phyloP scores from a whole-genome alignment of 2,888 invertebrate species.

The Yponomeuta plumbellus region DNA sequence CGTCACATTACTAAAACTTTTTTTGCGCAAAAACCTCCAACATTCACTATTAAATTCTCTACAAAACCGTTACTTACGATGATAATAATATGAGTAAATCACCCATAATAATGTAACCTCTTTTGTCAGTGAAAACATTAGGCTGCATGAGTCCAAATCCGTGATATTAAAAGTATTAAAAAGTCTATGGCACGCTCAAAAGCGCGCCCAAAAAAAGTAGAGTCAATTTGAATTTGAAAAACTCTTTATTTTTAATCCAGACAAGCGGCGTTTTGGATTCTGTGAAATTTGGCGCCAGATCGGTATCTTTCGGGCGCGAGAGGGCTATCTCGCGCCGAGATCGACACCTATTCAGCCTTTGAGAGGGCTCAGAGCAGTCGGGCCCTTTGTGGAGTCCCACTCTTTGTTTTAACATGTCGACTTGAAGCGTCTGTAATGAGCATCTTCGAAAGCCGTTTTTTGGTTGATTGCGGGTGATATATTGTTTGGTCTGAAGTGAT shows the following conservation, averaged over 20 bases:
- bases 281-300: constrained; percentile 73
- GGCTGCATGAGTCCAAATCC: not conserved
- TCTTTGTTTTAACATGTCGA: constrained; percentile 54
- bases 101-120: not conserved
- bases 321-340: constrained; percentile 52
- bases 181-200: not conserved
- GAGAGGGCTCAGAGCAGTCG: constrained; percentile 28
- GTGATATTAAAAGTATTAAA: not conserved
- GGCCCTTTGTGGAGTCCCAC: constrained; percentile 44
- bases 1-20: constrained; percentile 46
- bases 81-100: constrained; percentile 1
- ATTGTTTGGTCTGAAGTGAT: not conserved
- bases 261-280: constrained; percentile 42
- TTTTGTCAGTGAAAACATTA: not conserved
- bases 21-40: constrained; percentile 28
- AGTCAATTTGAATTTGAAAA: constrained; percentile 31
- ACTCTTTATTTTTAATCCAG: constrained; percentile 27
- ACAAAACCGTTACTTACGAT: not conserved
- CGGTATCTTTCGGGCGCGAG: constrained; percentile 42
- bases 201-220: not conserved
- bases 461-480: not conserved
- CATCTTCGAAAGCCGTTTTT: constrained; percentile 19
- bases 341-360: constrained; percentile 50
- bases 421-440: constrained; percentile 47
- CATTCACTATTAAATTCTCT: not conserved